A percentile compares a stretch with the other conserved stretches of the same genome.
Evolutionary conservation across 2,888 invertebrate genomes (phyloP).

Genomic region (Parnassius glacialis): DNA sequence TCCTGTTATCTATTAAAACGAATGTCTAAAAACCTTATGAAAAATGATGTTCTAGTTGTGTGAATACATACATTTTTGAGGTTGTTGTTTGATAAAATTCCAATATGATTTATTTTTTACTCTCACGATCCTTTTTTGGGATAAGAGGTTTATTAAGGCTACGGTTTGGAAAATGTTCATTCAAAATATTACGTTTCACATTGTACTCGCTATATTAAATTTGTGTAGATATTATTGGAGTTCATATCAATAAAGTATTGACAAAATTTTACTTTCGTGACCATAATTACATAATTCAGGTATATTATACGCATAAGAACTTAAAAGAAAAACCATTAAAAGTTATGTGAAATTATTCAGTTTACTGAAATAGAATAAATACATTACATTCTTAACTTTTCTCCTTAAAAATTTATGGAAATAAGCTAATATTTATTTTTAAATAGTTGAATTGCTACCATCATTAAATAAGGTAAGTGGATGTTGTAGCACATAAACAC

Average conservation of each 20-base stretch:
- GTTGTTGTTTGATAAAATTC: constrained; percentile 25
- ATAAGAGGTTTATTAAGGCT: constrained; percentile 27
- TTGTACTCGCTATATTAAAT: constrained; percentile 10
- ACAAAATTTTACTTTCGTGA: background rate
- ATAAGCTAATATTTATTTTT: too few relatives aligned
- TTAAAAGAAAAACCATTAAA: too few relatives aligned
- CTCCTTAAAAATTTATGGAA: too few relatives aligned
- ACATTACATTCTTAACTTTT: too few relatives aligned
- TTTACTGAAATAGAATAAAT: too few relatives aligned
- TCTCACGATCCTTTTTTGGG: constrained; percentile 25
- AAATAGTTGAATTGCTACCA: too few relatives aligned
- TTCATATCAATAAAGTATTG: constrained; percentile 4
- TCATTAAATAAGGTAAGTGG: too few relatives aligned
- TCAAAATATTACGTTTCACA: constrained; percentile 13
- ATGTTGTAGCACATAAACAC: too few relatives aligned
- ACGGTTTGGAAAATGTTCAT: constrained; percentile 11
- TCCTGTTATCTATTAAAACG: background rate
- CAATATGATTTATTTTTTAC: constrained; percentile 28
- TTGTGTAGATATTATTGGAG: background rate
- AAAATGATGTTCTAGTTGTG: background rate
- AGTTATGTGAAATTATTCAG: too few relatives aligned
- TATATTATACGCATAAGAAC: too few relatives aligned
- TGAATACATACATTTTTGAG: constrained; percentile 13
- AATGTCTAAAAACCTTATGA: background rate
- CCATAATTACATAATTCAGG: too few relatives aligned